Evolutionary conservation across 2,797 vertebrate genomes (phyloP), one percentile per base, ranked within the genome.

Genomic region (Galagoides demidoff): DNA sequence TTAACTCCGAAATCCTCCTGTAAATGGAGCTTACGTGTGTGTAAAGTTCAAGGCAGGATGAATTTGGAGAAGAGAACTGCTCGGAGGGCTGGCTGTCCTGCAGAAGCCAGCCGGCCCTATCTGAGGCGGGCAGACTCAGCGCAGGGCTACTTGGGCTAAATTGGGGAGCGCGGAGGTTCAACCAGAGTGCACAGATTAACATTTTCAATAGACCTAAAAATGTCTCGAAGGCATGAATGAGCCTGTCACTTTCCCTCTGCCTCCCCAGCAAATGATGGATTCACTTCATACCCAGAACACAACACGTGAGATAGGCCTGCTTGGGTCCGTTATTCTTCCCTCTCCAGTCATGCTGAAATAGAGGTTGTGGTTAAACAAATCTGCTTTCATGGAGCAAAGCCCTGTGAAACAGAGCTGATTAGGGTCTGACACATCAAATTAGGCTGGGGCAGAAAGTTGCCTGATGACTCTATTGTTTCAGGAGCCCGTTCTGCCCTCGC

Each of bases 381-480:
- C 99, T 98, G 97, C 98, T 98, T 99, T 99, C 99, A 99, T 98
- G 97, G 97, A 98, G 98, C 98, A 97, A 98, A 98, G 97, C 92
- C 37, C 97, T 98, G 99, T 99, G 99, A 99, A 99, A 99, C 99
- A 82, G 99, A 99, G 99, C 99, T 99, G 99, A 99, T 99, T 99
- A 99, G 98, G 98, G 98, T 97, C 99, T 99, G 99, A 99, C 99
- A 99, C 98, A 98, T 98, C 97, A 98, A 99, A 99, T 99, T 99
- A 99, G 97, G 61, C 81, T 70, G 81, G 93, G 39, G 31, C 85
- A 83, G 92, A 98, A 98, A 98, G 85, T 95, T 85, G 77, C 27
- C 70, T 97, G 97, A 98, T 97, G 97, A 98, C 96, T 98, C 97
- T 92, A 96, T 98, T 98, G 98, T 98, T 98, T 98, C 98, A 93